Base-by-base conservation (phyloP, 1,140 invertebrate species). In the Hylaeus anthracinus region DNA sequence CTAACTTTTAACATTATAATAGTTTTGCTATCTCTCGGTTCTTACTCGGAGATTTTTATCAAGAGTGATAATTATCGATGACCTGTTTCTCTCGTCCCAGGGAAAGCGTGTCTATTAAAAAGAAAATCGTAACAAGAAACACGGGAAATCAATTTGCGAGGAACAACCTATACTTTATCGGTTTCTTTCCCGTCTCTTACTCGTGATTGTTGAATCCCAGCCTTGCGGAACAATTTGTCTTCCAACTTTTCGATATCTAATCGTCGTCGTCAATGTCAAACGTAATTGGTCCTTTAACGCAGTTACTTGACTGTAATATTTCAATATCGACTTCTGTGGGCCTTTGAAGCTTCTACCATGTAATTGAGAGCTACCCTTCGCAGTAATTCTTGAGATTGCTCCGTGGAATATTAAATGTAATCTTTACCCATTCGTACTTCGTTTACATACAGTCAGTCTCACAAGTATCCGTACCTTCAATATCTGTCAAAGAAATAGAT, bases 161-260 rank as follows among this genome's bases (percentile, higher is more conserved):
- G n/a, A 66, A 48, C 64, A 66, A 66, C 43, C 64, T 12, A 9
- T n/a, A n/a, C 41, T 8, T 6, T 45, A 43, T 45, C 41, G 41
- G 43, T n/a, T 66, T 15, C 43, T 26, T 66, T 66, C 15, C n/a
- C 48, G 15, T 43, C 43, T 45, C 26, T 26, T 66, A 66, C n/a
- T 66, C 43, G 2, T 9, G 64, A 66, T 66, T 48, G 64, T 26
- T 66, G 64, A 66, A 66, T 66, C 43, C 43, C 9, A 43, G 43
- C n/a, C 64, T 66, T 26, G 8, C 64, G 43, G 48, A 66, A 48
- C n/a, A 66, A 66, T 66, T 66, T 48, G 64, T 48, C 43, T 66
- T 26, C 14, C 64, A 12, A 12, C 4, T 0, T 48, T 48, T 4
- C 43, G 8, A 48, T 48, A 48, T 66, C n/a, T 43, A 26, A 64